Conservation (phyloP, 2,888 invertebrate species). For the Himalopsyche anomala region DNA sequence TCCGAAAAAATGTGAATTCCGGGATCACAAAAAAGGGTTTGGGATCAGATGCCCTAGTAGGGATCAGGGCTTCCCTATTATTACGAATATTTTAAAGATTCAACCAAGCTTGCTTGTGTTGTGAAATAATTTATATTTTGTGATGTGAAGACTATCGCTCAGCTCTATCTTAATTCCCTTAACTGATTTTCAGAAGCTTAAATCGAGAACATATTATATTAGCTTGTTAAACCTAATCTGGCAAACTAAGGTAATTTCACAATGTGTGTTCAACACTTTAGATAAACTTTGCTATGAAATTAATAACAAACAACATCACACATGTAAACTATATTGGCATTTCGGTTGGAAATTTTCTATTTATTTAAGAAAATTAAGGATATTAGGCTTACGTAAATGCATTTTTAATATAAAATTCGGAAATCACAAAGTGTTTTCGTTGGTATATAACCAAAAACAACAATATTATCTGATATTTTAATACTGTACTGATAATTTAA, state of each 20-base stretch:
- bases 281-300: neutral
- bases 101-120: too few species aligned
- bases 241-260: neutral
- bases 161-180: neutral
- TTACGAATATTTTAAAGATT: too few species aligned
- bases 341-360: neutral
- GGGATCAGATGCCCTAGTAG: too few species aligned
- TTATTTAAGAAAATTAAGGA: neutral
- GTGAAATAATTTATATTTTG: neutral
- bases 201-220: neutral
- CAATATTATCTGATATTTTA: too few species aligned
- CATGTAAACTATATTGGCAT: neutral
- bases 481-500: too few species aligned
- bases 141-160: neutral
- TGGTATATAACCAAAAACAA: too few species aligned
- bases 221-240: constrained; percentile 4
- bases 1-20: too few species aligned
- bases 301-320: neutral
- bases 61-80: too few species aligned
- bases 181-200: neutral
- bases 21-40: too few species aligned
- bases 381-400: too few species aligned
- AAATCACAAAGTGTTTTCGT: too few species aligned
- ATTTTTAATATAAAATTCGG: too few species aligned
- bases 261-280: neutral